Evolutionary conservation across 92 coral and sea anemone species (phyloP), one percentile per base, ranked within the genome.

Genomic region (Palythoa caribaeorum): DNA sequence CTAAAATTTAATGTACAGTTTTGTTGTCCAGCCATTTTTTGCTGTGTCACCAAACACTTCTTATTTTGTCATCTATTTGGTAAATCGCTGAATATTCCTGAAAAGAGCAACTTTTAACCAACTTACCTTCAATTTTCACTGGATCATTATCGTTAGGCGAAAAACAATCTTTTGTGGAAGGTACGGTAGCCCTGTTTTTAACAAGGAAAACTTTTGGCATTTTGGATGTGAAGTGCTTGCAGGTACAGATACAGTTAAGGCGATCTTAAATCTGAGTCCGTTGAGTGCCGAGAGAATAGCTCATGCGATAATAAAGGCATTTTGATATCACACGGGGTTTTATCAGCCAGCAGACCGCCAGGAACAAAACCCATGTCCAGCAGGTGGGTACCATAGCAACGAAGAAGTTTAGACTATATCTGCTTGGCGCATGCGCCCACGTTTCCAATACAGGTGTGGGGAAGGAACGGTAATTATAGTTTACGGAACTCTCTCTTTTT

Each of bases 311-410:
- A 93, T 92, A 87, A 87, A 93, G 94, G 91, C 90, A 88, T 93
- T 91, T 91, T 87, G 91, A 83, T 69, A 87, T 68, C 63, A 48
- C 75, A 79, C 88, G 86, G 88, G 89, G 81, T 87, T 91, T 93
- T 94, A 93, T 88, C 90, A 75, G 79, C 75, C 86, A 81, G 66
- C 76, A 76, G 75, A 84, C 59, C 78, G 90, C 87, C 70, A 86
- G 40, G 91, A 88, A 93, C 92, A 94, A 92, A 89, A 90, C 93
- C 90, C 76, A 48, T 69, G 90, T 87, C 90, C 87, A 60, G 86
- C 86, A 94, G 98, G 96, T 94, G 98, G 92, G 87, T 88, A 47
- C 93, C 95, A 94, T 93, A 91, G 98, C 96, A 93, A 94, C 94
- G 38, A 73, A 79, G 74, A 71, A 52, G 59, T 90, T 90, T 86